phyloP scores from a whole-genome alignment of 2,888 invertebrate species.

The Philereme vetulata region DNA sequence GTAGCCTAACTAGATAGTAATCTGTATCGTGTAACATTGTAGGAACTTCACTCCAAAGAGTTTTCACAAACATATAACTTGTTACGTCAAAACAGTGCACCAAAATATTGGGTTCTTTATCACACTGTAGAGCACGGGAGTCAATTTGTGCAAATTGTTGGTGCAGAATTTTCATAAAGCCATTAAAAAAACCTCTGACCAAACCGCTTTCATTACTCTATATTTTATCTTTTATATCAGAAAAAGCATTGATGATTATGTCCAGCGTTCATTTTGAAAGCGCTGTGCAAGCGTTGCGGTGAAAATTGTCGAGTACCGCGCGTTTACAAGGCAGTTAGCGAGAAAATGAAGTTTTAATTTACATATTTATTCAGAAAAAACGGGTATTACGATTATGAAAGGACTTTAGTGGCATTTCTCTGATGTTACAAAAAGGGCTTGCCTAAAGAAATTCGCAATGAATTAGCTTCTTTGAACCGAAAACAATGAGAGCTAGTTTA shows the following conservation, averaged over 20 bases:
- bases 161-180: neutral
- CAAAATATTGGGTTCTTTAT: neutral
- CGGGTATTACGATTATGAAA: neutral
- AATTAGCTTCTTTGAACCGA: too few relatives aligned
- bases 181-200: neutral
- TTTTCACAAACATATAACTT: too few relatives aligned
- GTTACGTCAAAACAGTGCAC: too few relatives aligned
- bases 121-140: neutral
- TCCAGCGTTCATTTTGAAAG: slow-evolving; percentile 19
- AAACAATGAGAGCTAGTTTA: neutral
- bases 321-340: slow-evolving; percentile 21
- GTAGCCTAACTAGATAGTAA: too few relatives aligned
- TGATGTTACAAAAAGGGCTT: too few relatives aligned
- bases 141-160: neutral
- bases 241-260: slow-evolving; percentile 23
- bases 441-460: too few relatives aligned
- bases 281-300: slow-evolving; percentile 22
- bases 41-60: too few relatives aligned
- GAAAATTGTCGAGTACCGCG: slow-evolving; percentile 13
- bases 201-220: neutral
- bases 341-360: slow-evolving; percentile 19
- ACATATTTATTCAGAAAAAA: slow-evolving; percentile 12
- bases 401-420: neutral
- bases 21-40: too few relatives aligned
- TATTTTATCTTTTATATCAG: slow-evolving; percentile 3